Conservation (phyloP, 1,140 invertebrate genomes). For the Ips nitidus region DNA sequence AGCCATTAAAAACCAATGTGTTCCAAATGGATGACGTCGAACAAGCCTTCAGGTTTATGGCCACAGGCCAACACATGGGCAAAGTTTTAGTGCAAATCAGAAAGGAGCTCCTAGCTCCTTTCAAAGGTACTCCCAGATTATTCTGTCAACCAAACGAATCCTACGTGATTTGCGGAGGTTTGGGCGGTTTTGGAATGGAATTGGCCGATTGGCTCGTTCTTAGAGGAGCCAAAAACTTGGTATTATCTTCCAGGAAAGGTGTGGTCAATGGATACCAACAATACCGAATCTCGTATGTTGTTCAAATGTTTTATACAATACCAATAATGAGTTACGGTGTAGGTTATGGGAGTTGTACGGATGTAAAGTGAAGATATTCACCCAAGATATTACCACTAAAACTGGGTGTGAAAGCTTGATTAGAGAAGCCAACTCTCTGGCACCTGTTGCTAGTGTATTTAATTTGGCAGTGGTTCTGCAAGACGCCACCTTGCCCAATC, state of each 20-base stretch:
- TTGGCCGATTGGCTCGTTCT: slow-evolving; percentile 84
- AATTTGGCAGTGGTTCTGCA: slow-evolving; percentile 61
- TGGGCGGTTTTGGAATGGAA: slow-evolving; percentile 90
- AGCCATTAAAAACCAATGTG: slow-evolving; percentile 61
- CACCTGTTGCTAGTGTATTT: slow-evolving; percentile 46
- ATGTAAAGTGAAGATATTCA: slow-evolving; percentile 64
- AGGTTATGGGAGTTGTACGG: slow-evolving; percentile 67
- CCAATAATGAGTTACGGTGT: slow-evolving; percentile 27
- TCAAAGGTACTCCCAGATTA: slow-evolving; percentile 20
- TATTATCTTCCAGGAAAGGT: slow-evolving; percentile 79
- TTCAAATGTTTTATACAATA: neutral
- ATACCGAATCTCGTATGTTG: slow-evolving; percentile 58
- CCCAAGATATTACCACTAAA: slow-evolving; percentile 63
- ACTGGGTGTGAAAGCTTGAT: slow-evolving; percentile 65
- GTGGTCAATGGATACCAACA: slow-evolving; percentile 79
- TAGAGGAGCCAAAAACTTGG: slow-evolving; percentile 74
- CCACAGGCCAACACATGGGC: slow-evolving; percentile 84
- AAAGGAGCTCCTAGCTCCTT: slow-evolving; percentile 54
- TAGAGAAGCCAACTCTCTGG: slow-evolving; percentile 60
- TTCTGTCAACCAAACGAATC: slow-evolving; percentile 53
- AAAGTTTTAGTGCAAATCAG: slow-evolving; percentile 75
- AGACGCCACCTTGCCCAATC: slow-evolving; percentile 53
- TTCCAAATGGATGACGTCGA: slow-evolving; percentile 64
- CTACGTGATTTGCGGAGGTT: slow-evolving; percentile 69
- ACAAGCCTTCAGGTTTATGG: slow-evolving; percentile 72